Base-by-base conservation (phyloP, 2,113 vertebrate genomes). In the Sprattus sprattus region DNA sequence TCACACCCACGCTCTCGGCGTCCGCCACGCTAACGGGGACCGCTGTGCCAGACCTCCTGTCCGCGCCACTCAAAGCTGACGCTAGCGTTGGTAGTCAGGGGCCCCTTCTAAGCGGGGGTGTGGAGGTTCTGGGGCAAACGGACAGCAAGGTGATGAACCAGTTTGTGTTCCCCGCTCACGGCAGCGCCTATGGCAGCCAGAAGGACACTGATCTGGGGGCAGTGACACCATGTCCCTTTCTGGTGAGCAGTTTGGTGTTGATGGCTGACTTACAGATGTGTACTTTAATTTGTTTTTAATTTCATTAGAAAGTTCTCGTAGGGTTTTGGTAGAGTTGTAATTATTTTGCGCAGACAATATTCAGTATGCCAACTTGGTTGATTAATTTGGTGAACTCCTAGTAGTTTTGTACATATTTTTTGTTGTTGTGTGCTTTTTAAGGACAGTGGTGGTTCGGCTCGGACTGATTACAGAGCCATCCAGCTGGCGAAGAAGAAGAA, bases 391-490 rank as follows among this genome's bases (percentile, higher is more conserved):
- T 52, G 46, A 2, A 1, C 1, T 1, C 2, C 39, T 39, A 39
- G 39, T 39, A 39, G 39, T 39, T 39, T 39, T 39, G 39, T 39
- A 45, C 4, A 25, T 47, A 57, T 4, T 78, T 78, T 1, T 15
- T 39, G 4, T 16, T 93, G 88, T 91, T 91, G 84, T 92, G 86
- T 39, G 20, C 22, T 45, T 81, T 49, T 46, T 60, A 87, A 99
- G 98, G 98, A 98, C 86, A 97, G 96, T 86, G 94, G 97, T 87
- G 98, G 98, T 80, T 99, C 98, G 81, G 98, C 97, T 0, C 95
- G 98, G 93, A 99, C 98, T 2, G 98, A 99, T 93, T 99, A 97
- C 93, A 96, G 97, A 94, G 97, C 97, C 85, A 97, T 99, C 92
- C 98, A 99, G 90, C 93, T 99, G 88, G 97, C 96, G 89, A 98